Evolutionary conservation across 1,140 invertebrate species (phyloP), one percentile per base, ranked within the genome.

Genomic region (Drosophila truncata): DNA sequence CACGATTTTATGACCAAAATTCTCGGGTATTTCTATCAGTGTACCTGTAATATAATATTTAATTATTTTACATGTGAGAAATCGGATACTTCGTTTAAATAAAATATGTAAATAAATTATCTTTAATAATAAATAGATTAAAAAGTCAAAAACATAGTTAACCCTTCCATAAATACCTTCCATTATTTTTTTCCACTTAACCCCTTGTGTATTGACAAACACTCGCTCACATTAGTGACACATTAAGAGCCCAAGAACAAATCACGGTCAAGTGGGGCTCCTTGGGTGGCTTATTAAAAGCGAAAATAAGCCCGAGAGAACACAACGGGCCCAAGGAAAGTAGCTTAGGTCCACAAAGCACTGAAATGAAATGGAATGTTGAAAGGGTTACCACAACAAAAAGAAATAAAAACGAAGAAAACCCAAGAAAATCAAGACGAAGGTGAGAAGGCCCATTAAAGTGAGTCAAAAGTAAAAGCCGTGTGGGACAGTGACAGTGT

Each of bases 381-480:
- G 83, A 90, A 87, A 88, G 84, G 84, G 82, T 87, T 84, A 78
- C 59, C 69, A 73, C 35, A 54, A 57, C 29, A 33, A 52, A n/a
- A 31, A 42, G 35, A 66, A 55, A 74, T 2, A 50, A 50, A 35
- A 27, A 7, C 25, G 29, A 47, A 23, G 16, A 80, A 46, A 33
- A 20, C 31, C 14, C 13, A 35, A 6, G 50, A 37, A 80, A 46
- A 27, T 64, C 70, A 63, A 79, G 61, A 33, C n/a, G 62, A 35
- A 14, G 35, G 31, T 37, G 25, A 33, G 20, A 42, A 57, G 69
- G 7, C 66, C 69, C 69, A 72, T 72, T 73, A 60, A 72, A 72
- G 59, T 75, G 58, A 65, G 57, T 88, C 80, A 90, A 87, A 88
- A 88, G 84, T 88, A 87, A 87, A 88, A 88, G 84, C 83, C 66